These are phyloP conservation scores for Sylvicola cinctus DNA, from an alignment of 2,888 invertebrate genomes.

Conservation along the genomic window DNA sequence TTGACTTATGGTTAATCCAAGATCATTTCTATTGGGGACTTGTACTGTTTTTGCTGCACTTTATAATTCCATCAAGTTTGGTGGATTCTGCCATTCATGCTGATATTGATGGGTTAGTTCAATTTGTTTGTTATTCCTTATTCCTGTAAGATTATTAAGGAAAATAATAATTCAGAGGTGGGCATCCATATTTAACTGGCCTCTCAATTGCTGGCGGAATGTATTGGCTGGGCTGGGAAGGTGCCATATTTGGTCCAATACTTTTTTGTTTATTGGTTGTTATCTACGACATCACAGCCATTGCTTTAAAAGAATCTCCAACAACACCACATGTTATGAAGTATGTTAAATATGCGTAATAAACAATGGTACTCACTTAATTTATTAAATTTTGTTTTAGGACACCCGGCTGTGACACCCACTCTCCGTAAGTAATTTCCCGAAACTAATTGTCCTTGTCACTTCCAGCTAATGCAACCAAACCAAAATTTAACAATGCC, in stretches of 20 bases:
- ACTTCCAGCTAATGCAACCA: too few relatives aligned
- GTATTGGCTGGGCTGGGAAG: slow-evolving; percentile 90
- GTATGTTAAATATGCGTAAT: too few relatives aligned
- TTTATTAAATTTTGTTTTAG: too few relatives aligned
- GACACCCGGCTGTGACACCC: too few relatives aligned
- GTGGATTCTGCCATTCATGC: slow-evolving; percentile 92
- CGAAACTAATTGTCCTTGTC: too few relatives aligned
- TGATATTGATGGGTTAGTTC: slow-evolving; percentile 77
- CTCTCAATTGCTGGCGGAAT: slow-evolving; percentile 95
- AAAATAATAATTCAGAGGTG: slow-evolving; percentile 35
- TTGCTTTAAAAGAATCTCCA: slow-evolving; percentile 43
- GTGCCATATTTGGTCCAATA: slow-evolving; percentile 91
- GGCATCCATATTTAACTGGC: slow-evolving; percentile 93
- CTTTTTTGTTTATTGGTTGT: slow-evolving; percentile 88
- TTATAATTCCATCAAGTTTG: slow-evolving; percentile 67
- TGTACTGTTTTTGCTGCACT: slow-evolving; percentile 60
- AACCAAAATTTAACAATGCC: too few relatives aligned
- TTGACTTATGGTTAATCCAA: slow-evolving; percentile 89
- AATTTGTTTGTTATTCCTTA: background rate
- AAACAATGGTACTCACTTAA: too few relatives aligned
- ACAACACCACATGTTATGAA: slow-evolving; percentile 17
- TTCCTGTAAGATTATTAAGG: background rate
- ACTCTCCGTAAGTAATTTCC: too few relatives aligned
- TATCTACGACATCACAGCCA: slow-evolving; percentile 62
- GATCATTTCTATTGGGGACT: slow-evolving; percentile 66